phyloP scores from a whole-genome alignment of 2,888 invertebrate species.

The Anarsia innoxiella region DNA sequence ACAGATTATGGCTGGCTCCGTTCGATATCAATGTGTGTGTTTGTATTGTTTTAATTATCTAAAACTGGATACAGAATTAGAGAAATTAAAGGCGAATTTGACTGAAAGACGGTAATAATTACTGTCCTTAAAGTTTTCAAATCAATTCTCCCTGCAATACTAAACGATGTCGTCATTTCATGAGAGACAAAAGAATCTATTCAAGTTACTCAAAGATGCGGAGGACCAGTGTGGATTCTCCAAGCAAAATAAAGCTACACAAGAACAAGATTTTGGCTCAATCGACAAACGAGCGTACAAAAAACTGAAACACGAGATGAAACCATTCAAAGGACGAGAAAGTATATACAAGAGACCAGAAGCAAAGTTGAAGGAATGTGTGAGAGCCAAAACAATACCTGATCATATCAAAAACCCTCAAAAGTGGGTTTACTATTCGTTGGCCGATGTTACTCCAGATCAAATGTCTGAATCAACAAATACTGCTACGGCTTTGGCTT shows the following conservation, averaged over 20 bases:
- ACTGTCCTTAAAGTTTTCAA: too few relatives aligned
- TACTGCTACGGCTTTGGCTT: constrained; percentile 84
- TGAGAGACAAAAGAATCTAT: constrained; percentile 80
- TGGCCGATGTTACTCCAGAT: constrained; percentile 83
- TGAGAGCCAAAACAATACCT: constrained; percentile 57
- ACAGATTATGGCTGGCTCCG: too few relatives aligned
- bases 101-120: too few relatives aligned
- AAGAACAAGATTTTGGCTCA: constrained; percentile 42
- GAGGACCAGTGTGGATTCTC: constrained; percentile 70
- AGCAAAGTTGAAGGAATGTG: constrained; percentile 75
- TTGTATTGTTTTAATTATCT: too few relatives aligned
- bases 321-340: constrained; percentile 80
- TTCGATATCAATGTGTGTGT: too few relatives aligned
- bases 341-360: constrained; percentile 87
- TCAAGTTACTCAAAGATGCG: constrained; percentile 79
- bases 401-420: constrained; percentile 82
- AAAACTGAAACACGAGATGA: constrained; percentile 69
- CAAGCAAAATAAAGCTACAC: constrained; percentile 42
- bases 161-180: constrained; percentile 62
- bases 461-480: constrained; percentile 88
- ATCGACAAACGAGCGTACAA: constrained; percentile 49
- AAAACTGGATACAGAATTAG: too few relatives aligned
- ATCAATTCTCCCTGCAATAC: too few relatives aligned
- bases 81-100: too few relatives aligned
- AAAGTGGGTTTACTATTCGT: constrained; percentile 87